Conservation (phyloP, 1,140 invertebrate genomes). For the Calliopsis andreniformis region DNA sequence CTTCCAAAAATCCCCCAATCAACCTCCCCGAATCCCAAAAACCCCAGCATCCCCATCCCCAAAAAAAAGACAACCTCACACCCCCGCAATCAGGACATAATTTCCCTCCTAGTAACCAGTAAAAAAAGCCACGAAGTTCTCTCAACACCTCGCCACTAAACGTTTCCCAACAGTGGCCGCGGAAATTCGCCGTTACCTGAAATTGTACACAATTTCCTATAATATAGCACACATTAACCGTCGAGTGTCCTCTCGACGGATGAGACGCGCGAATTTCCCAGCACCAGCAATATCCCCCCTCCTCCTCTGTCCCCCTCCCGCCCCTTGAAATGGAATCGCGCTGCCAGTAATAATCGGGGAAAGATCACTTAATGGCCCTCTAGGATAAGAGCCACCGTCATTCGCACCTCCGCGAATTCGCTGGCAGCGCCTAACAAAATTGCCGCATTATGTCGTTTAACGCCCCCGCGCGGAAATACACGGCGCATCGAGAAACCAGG, state of each 20-base stretch:
- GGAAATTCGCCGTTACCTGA: constrained; percentile 13
- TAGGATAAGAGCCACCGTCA: constrained; percentile 28
- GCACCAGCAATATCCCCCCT: constrained; percentile 10
- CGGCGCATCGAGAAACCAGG: constrained; percentile 24
- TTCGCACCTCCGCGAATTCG: constrained; percentile 62
- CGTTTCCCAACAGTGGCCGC: neutral
- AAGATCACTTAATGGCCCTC: constrained; percentile 65
- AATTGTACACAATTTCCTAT: constrained; percentile 16
- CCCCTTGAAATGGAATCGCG: constrained; percentile 42
- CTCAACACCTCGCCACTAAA: neutral
- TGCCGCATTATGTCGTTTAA: constrained; percentile 65
- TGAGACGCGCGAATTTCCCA: constrained; percentile 22
- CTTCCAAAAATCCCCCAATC: neutral
- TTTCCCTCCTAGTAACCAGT: too few relatives aligned
- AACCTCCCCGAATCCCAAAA: neutral
- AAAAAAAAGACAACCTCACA: too few relatives aligned
- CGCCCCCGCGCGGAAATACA: constrained; percentile 31
- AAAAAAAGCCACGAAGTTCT: too few relatives aligned
- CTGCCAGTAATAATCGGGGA: constrained; percentile 64
- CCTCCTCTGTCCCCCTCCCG: neutral
- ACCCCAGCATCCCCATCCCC: too few relatives aligned
- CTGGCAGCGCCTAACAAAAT: constrained; percentile 63
- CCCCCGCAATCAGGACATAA: too few relatives aligned
- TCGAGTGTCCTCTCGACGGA: constrained; percentile 18
- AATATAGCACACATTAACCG: constrained; percentile 15